Evolutionary conservation across 1,140 invertebrate genomes (phyloP).

Genomic region (Heliothis virescens): DNA sequence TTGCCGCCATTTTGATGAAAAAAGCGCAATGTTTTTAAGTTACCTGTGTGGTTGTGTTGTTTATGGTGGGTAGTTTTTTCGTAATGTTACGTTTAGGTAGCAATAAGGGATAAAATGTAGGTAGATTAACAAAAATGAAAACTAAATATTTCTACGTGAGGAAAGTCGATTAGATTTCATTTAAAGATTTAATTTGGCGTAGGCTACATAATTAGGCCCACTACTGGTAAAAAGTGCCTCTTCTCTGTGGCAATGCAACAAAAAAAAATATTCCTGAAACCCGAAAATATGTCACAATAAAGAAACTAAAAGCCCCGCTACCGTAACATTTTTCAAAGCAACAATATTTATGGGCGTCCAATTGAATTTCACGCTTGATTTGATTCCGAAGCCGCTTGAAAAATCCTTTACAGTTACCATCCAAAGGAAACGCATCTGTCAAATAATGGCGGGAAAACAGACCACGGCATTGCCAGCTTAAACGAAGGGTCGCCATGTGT

Average conservation of each 20-base stretch:
- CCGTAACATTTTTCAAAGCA: conserved; percentile 74
- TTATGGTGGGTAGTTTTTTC: not conserved
- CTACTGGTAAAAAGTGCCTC: no score
- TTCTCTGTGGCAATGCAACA: no score
- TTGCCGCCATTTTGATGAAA: conserved; percentile 25
- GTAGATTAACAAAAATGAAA: no score
- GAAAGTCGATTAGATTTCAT: no score
- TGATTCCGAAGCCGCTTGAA: conserved; percentile 70
- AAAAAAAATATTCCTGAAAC: conserved; percentile 17
- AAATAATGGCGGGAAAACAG: conserved; percentile 82
- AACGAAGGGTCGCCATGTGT: conserved; percentile 80
- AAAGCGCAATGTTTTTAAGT: conserved; percentile 16
- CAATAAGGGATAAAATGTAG: no score
- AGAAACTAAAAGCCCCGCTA: conserved; percentile 59
- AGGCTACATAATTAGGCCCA: no score
- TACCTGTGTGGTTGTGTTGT: not conserved
- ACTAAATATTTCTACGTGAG: no score
- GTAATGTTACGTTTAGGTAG: no score
- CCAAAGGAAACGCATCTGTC: conserved; percentile 82
- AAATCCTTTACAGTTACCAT: conserved; percentile 80
- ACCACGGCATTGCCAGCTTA: conserved; percentile 69
- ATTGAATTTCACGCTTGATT: conserved; percentile 86
- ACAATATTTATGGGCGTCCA: conserved; percentile 79
- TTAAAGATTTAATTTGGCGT: no score
- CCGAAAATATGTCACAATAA: conserved; percentile 45